Percentiles rank a stretch among this genome's conserved stretches.
Conservation (phyloP, 30 jellyfish, hydroid and myxozoan genomes). For the Chrysaora quinquecirrha region DNA sequence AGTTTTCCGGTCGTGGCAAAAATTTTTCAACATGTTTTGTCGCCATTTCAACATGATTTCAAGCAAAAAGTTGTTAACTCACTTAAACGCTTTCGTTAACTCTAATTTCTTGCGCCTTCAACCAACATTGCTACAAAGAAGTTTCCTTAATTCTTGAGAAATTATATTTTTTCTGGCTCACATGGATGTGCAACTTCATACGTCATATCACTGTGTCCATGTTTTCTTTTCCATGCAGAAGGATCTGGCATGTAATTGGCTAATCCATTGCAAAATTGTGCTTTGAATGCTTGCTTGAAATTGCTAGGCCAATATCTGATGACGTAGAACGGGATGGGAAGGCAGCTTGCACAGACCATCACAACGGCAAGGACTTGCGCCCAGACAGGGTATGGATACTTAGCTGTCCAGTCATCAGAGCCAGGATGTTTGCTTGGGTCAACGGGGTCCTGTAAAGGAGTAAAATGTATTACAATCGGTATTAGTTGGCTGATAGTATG, state of each 20-base stretch:
- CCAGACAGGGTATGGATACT: conserved; percentile 85
- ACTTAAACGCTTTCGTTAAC: no score
- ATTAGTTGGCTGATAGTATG: no score
- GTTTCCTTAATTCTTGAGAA: no score
- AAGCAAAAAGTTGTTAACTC: no score
- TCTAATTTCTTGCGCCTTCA: no score
- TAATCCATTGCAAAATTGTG: conserved; percentile 75
- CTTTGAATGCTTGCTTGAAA: conserved; percentile 78
- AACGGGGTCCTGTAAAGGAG: conserved; percentile 53
- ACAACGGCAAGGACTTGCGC: conserved; percentile 75
- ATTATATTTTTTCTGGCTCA: conserved; percentile 49
- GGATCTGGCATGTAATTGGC: conserved; percentile 97
- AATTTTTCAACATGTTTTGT: no score
- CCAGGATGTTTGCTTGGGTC: conserved; percentile 61
- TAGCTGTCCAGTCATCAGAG: conserved; percentile 70
- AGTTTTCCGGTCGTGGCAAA: no score
- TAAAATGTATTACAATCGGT: no score
- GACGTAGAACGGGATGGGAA: conserved; percentile 78
- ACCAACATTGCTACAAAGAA: no score
- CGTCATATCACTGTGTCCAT: conserved; percentile 39
- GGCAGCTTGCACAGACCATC: conserved; percentile 71
- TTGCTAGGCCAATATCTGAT: conserved; percentile 84
- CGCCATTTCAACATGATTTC: no score
- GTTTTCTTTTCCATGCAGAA: conserved; percentile 60
- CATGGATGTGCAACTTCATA: conserved; percentile 71